Conservation (phyloP, 2,888 invertebrate species). For the Blera fallax region DNA sequence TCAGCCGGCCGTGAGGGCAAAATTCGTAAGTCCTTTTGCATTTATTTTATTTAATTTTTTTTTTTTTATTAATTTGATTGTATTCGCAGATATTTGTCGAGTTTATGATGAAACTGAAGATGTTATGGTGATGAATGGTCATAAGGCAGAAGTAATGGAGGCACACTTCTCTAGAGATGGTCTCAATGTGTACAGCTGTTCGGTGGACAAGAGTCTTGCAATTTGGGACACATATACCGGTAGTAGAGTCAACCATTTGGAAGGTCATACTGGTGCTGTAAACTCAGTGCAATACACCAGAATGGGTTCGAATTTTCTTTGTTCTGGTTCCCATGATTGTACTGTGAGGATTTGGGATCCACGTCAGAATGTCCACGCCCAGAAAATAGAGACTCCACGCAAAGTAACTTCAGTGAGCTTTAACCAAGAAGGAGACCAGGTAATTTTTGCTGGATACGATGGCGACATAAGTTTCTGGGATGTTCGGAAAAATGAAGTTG, state of each 20-base stretch:
- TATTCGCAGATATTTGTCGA: constrained; percentile 92
- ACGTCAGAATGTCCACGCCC: background rate
- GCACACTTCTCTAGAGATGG: constrained; percentile 93
- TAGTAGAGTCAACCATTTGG: constrained; percentile 92
- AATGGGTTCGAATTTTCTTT: constrained; percentile 91
- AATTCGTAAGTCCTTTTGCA: constrained; percentile 88
- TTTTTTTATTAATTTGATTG: background rate
- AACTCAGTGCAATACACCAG: constrained; percentile 86
- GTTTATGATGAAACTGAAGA: constrained; percentile 99
- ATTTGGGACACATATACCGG: constrained; percentile 97
- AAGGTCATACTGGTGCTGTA: constrained; percentile 90
- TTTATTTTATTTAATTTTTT: background rate
- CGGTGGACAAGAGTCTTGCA: constrained; percentile 96
- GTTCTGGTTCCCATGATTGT: constrained; percentile 96
- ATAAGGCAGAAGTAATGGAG: constrained; percentile 97
- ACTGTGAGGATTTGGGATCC: constrained; percentile 81
- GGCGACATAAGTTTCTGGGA: constrained; percentile 99
- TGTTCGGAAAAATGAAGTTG: constrained; percentile 91
- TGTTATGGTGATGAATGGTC: constrained; percentile 94
- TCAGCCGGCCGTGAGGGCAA: constrained; percentile 96
- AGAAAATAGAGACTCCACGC: background rate
- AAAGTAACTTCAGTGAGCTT: constrained; percentile 88
- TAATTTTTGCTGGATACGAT: constrained; percentile 97
- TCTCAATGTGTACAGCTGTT: constrained; percentile 91
- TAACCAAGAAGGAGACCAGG: constrained; percentile 96